Evolutionary conservation across 2,888 invertebrate genomes (phyloP), one percentile per base, ranked within the genome.

Genomic region (Stomorhina lunata): DNA sequence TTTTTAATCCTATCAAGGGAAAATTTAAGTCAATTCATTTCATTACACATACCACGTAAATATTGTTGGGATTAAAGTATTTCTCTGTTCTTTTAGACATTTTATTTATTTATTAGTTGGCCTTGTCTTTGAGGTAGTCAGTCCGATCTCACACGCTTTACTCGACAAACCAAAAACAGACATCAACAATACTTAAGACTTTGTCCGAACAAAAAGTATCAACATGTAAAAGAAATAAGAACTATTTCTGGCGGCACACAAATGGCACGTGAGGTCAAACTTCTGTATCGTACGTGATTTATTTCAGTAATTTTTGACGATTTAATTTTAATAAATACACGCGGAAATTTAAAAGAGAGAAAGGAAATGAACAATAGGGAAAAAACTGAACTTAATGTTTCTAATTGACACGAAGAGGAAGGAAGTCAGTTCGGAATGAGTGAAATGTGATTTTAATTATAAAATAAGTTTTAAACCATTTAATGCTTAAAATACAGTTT

Each of bases 1-100:
- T 50, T 17, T 37, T 66, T 50, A 66, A 53, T 34, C 45, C 73
- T 34, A 27, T 48, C 32, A 61, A 43, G 6, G 57, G 37, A 59
- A 59, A 25, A 57, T 66, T 53, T 34, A 66, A 76, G 27, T 57
- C 22, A 68, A 59, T 32, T 72, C 65, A 37, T 68, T n/a, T 43
- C 40, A 63, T 22, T 6, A 22, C 59, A 40, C 50, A 65, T 43
- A 4, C 53, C 65, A 65, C 55, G 61, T 61, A 45, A 55, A 32
- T 4, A 29, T 55, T 32, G 17, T 29, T n/a, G n/a, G n/a, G n/a
- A n/a, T n/a, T n/a, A n/a, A n/a, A 17, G 1, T 20, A 20, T 12
- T 34, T 27, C 25, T 50, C n/a, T 25, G n/a, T 9, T 29, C 6
- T 25, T 55, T 55, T 50, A 15, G 4, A 61, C 12, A 25, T 53